A percentile compares a stretch with the other conserved stretches of the same genome.
Evolutionary conservation across 1,140 invertebrate species (phyloP).

Genomic region (Akabosia matsudoensis): DNA sequence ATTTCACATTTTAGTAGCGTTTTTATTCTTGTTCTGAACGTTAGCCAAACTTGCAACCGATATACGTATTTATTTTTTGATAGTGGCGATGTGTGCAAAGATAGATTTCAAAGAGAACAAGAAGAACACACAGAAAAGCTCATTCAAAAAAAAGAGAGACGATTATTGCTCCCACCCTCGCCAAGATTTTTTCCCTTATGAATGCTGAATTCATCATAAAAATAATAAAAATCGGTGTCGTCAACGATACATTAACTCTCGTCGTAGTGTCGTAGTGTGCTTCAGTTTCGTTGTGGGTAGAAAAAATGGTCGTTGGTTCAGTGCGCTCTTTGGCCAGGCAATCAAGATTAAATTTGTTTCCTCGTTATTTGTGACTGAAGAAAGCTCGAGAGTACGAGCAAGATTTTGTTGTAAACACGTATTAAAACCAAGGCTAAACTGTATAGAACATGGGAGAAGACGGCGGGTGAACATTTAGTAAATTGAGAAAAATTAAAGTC

Average conservation of each 20-base stretch:
- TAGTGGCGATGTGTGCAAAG: background rate
- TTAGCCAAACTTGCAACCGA: too few relatives aligned
- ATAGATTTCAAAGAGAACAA: too few relatives aligned
- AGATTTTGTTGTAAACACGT: too few relatives aligned
- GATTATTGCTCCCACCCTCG: constrained; percentile 20
- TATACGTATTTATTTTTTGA: background rate
- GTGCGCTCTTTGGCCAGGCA: background rate
- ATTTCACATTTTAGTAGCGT: constrained; percentile 19
- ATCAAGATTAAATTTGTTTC: background rate
- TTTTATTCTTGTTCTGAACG: constrained; percentile 19
- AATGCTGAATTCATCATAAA: constrained; percentile 7
- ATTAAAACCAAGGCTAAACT: too few relatives aligned
- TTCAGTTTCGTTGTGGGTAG: too few relatives aligned
- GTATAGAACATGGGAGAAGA: too few relatives aligned
- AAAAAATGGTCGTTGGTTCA: too few relatives aligned
- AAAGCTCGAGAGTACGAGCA: too few relatives aligned
- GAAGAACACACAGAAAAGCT: background rate
- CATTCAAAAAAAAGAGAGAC: background rate
- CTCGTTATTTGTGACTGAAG: background rate
- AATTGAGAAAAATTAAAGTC: constrained; percentile 22
- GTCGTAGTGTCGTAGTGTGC: too few relatives aligned
- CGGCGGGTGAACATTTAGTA: background rate
- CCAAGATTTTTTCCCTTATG: constrained; percentile 23
- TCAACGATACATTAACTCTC: too few relatives aligned
- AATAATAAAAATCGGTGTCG: too few relatives aligned